Evolutionary conservation across 2,113 vertebrate species (phyloP), one percentile per base, ranked within the genome.

Genomic region (Scomber japonicus): DNA sequence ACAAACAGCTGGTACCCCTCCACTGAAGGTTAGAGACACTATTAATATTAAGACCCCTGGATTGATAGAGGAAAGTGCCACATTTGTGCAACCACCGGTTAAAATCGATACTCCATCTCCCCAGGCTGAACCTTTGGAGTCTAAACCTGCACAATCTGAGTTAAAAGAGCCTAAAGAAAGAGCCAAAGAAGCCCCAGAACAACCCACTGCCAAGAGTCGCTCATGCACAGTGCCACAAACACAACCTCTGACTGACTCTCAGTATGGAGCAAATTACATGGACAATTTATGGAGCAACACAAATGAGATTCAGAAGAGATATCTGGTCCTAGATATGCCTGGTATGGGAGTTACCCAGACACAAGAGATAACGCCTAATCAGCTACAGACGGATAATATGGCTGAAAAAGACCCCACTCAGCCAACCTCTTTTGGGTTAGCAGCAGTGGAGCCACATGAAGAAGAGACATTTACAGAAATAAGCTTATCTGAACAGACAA

Each of bases 311-410:
- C 69, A 92, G 35, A 82, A 4, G 11, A 81, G 88, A 73, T 90
- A 88, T 59, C 14, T 94, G 21, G 64, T 92, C 40, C 77, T 94
- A 3, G 89, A 94, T 53, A 17, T 81, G 11, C 85, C 71, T 53
- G 80, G 60, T 5, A 1, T 0, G 6, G 13, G 30, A 59, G 13
- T 74, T 48, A 45, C 27, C 15, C 9, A 65, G 12, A 67, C 35
- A 2, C 24, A 24, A 24, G 24, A 24, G 24, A 24, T 1, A 2
- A 24, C 24, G 24, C 24, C 24, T 24, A 2, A 24, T 24, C 24
- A 24, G 24, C 24, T 24, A 24, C 24, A 24, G 24, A 24, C 24
- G 24, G 24, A 16, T n/a, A 61, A 40, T 40, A 5, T 48, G 15
- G 11, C 40, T 75, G n/a, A 46, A 17, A 51, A 0, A 46, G 60